Base-by-base conservation (phyloP, 1,140 invertebrate genomes). In the Helicoverpa armigera region DNA sequence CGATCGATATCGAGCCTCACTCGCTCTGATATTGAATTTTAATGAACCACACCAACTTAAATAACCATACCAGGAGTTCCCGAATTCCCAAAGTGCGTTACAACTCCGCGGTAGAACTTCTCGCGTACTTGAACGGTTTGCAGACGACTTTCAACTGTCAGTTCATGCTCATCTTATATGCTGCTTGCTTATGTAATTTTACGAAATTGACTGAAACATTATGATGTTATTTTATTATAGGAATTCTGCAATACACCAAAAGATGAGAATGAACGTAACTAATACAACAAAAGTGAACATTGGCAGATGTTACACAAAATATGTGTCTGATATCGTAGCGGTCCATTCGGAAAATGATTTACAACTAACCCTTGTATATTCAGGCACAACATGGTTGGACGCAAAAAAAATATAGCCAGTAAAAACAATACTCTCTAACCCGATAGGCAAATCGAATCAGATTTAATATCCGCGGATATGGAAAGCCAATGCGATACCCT, bases 31-130 rank as follows among this genome's bases (percentile, higher is more conserved):
- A 88, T 88, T 86, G 83, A 88, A 85, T 88, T 85, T 86, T 88
- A 86, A 88, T 87, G 84, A 87, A 74, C 78, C 80, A 77, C 78
- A 82, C 75, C 81, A 83, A 85, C 86, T 86, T 80, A 85, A 88
- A 85, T 73, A 86, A 82, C 79, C 69, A 60, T n/a, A 60, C 75
- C 56, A 13, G n/a, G 43, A 67, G 79, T 70, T 72, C 16, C 74
- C 58, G 72, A 83, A 80, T 84, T 86, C 80, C 73, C 80, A 75
- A 82, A 82, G 65, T 79, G 81, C 79, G 83, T 84, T 82, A 81
- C 79, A 81, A 84, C 85, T 84, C 79, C 35, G 48, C 53, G 65
- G 53, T 53, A 65, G 79, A 86, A 86, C 79, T 83, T 86, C 69
- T 51, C 69, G 75, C 58, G n/a, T 18, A 60, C 56, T 82, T 69